These are phyloP conservation scores for Menidia beryllina DNA, from an alignment of 2,113 vertebrate genomes.

Conservation along the genomic window DNA sequence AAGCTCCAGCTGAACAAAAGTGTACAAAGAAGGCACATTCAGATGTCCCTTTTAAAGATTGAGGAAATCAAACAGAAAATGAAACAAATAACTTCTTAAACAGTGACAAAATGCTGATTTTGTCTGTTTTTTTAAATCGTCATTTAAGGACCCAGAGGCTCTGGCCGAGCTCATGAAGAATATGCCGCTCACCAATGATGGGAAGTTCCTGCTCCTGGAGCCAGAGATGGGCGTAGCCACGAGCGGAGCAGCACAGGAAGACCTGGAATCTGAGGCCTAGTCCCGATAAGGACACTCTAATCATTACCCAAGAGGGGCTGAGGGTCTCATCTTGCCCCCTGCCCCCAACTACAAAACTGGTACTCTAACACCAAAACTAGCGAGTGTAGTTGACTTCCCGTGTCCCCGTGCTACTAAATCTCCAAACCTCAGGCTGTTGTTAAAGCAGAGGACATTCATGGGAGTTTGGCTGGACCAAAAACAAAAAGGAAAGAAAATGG, in stretches of 20 bases:
- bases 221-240: conserved; percentile 76
- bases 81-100: not conserved
- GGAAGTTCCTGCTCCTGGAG: conserved; percentile 92
- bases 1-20: too few species aligned
- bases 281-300: not conserved
- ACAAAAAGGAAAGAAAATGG: not conserved
- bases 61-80: not conserved
- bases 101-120: not conserved
- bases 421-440: conserved; percentile 16
- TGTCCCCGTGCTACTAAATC: conserved; percentile 26
- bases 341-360: conserved; percentile 22
- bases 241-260: conserved; percentile 79
- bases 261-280: conserved; percentile 94
- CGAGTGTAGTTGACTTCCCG: conserved; percentile 31
- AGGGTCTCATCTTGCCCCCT: conserved; percentile 9
- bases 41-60: not conserved
- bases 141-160: conserved; percentile 90
- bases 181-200: conserved; percentile 91
- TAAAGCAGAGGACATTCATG: not conserved
- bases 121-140: not conserved
- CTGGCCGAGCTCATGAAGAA: conserved; percentile 93
- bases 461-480: conserved; percentile 6
- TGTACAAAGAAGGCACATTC: too few species aligned
- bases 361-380: conserved; percentile 48
- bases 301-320: conserved; percentile 8